Evolutionary conservation across 2,888 invertebrate species (phyloP), one percentile per base, ranked within the genome.

Genomic region (Geophilus truncorum): DNA sequence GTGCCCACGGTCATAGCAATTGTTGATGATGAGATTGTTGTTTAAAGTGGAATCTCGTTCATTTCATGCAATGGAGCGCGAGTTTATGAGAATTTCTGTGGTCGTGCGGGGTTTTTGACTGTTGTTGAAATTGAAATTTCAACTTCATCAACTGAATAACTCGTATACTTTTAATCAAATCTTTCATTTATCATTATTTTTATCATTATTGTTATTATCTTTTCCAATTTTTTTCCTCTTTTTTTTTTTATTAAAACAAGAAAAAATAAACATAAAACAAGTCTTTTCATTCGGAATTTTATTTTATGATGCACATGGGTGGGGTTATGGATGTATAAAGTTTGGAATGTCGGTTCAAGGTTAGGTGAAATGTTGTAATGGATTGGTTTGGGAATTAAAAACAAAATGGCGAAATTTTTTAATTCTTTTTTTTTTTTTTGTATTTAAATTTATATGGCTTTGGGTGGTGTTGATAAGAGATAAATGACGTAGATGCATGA

Each of bases 21-120:
- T 62, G 62, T 62, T 62, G 62, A 62, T 62, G 21, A 62, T 62
- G 62, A 62, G 62, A 62, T 62, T 62, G 62, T 62, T 62, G 62
- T 25, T 62, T 25, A 62, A 62, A 25, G 23, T 25, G 62, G 25
- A 62, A 62, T 62, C 62, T 28, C 28, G 62, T 62, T 62, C 62
- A 25, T 62, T 62, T 28, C 7, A 15, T 9, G 62, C 28, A 62
- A 62, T 62, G 25, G 9, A 62, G 62, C 23, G 62, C 23, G 62
- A 25, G 62, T 62, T 45, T 62, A 62, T 25, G 62, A 45, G 25
- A 21, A 62, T 62, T 62, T 62, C 15, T 62, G 62, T 62, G 25
- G 25, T 62, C 62, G 15, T 25, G 62, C 28, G 23, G 5, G 62
- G 28, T 62, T 62, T 62, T 62, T 25, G 28, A 62, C 62, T 62